These are phyloP conservation scores for Drosophila meridionalis DNA, from an alignment of 2,888 invertebrate genomes.

Conservation along the genomic window DNA sequence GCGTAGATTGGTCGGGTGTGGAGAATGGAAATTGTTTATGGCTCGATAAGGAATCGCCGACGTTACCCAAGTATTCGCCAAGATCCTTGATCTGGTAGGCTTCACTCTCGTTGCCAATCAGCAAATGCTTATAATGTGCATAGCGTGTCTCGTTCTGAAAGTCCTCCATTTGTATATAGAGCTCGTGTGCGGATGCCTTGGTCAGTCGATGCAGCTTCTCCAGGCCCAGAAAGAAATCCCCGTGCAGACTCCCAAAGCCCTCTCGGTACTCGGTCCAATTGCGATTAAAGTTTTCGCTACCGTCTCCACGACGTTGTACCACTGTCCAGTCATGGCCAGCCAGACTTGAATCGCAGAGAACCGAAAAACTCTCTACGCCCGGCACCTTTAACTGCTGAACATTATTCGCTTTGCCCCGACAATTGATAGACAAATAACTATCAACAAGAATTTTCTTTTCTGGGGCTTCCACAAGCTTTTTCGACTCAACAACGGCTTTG, in stretches of 20 bases:
- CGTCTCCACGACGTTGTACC: conserved; percentile 86
- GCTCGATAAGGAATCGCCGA: conserved; percentile 88
- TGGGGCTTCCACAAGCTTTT: too few relatives aligned
- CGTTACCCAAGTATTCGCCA: conserved; percentile 87
- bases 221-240: conserved; percentile 89
- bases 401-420: neutral
- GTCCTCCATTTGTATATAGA: conserved; percentile 88
- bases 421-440: neutral
- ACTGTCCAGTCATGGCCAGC: conserved; percentile 84
- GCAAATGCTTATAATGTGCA: conserved; percentile 88
- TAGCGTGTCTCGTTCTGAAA: conserved; percentile 86
- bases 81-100: conserved; percentile 88
- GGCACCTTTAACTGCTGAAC: conserved; percentile 6
- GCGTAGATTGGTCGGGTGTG: conserved; percentile 85
- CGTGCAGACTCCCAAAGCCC: conserved; percentile 89
- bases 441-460: neutral
- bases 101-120: conserved; percentile 88
- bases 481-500: neutral
- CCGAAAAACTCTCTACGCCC: conserved; percentile 77
- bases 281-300: conserved; percentile 75
- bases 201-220: conserved; percentile 87
- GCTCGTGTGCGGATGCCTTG: conserved; percentile 84
- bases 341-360: neutral
- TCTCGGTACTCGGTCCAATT: conserved; percentile 88
- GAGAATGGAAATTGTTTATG: conserved; percentile 89